These are phyloP conservation scores for Steinernema feltiae DNA, from an alignment of 1,140 invertebrate species.

Conservation along the genomic window DNA sequence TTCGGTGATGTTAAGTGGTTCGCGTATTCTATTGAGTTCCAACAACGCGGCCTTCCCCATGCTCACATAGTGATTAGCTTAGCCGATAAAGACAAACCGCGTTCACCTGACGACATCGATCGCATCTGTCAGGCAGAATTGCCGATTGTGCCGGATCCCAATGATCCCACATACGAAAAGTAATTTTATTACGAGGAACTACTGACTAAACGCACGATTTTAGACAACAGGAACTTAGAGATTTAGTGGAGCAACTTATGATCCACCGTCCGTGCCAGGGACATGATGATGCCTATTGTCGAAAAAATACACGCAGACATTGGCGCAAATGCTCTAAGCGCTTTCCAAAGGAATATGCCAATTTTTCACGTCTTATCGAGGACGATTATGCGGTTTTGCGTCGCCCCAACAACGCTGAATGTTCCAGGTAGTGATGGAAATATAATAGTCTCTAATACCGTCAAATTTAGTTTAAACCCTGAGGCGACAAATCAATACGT, in stretches of 20 bases:
- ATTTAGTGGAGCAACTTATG: not conserved
- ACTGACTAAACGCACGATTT: not conserved
- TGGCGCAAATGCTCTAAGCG: not conserved
- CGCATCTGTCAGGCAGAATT: constrained; percentile 63
- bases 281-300: not conserved
- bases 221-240: not conserved
- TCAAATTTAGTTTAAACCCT: too few species aligned
- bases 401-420: not conserved
- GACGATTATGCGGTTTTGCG: not conserved
- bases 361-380: too few species aligned
- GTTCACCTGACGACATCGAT: constrained; percentile 58
- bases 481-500: too few species aligned
- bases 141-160: constrained; percentile 45
- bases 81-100: constrained; percentile 48
- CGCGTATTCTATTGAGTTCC: constrained; percentile 61
- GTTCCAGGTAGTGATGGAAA: too few species aligned
- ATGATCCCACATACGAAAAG: not conserved
- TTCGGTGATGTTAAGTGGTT: constrained; percentile 46
- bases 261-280: not conserved
- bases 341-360: too few species aligned
- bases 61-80: constrained; percentile 60
- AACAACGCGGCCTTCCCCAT: constrained; percentile 63
- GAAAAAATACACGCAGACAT: not conserved
- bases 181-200: too few species aligned
- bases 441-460: too few species aligned